Evolutionary conservation across 2,797 vertebrate genomes (phyloP), one percentile per base, ranked within the genome.

Genomic region (Lerista edwardsae): DNA sequence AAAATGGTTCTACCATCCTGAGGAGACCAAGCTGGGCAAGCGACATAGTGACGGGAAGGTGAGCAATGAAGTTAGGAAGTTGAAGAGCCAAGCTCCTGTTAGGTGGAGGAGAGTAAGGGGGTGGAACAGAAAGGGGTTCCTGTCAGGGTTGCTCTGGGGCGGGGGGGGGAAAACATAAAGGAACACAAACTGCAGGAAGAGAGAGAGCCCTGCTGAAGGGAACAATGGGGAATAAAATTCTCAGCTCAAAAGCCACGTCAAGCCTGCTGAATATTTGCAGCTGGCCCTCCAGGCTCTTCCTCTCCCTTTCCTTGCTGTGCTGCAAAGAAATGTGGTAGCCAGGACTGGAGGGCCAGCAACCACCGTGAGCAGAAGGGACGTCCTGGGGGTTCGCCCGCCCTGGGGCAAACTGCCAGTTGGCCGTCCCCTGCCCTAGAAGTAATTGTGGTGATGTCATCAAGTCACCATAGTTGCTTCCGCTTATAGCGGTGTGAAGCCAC

Each of bases 1-100:
- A 81, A 99, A 99, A 93, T 99, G 99, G 99, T 99, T 99, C 96
- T 99, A 99, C 95, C 99, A 99, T 92, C 98, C 98, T 0, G 98
- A 99, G 94, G 98, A 99, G 94, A 99, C 98, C 91, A 98, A 98
- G 93, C 93, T 98, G 80, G 98, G 97, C 86, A 99, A 99, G 95
- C 96, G 98, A 90, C 97, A 97, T 94, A 97, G 96, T 11, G 98
- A 99, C 15, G 98, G 98, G 94, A 98, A 98, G 98, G 98, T 99
- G 95, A 95, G 83, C 34, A 5, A 17, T 9, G 11, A 57, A 55
- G 27, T 31, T 2, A 0, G 4, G 29, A 29, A 15, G 0, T 1
- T 17, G 4, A 2, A 1, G 25, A 17, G 3, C 19, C 3, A 29
- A 55, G 23, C 3, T 41, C 7, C 21, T 19, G 6, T 2, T 1